Evolutionary conservation across 2,113 vertebrate species (phyloP).

Genomic region (Dipodomys stephensi): DNA sequence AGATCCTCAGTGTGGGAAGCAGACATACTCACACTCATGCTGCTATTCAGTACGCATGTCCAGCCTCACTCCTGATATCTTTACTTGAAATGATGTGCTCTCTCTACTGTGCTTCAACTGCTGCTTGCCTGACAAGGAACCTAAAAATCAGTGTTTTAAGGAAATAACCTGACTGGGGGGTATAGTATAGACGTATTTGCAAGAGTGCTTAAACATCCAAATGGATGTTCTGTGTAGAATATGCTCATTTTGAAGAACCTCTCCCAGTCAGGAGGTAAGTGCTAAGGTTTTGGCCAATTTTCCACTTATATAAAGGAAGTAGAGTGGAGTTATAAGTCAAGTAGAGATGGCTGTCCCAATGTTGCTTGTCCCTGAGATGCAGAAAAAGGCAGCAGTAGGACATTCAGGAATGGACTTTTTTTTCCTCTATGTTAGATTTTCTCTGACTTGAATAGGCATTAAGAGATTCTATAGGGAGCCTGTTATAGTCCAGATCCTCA

Average conservation of each 20-base stretch:
- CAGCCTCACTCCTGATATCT: background rate
- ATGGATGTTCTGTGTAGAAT: constrained; percentile 9
- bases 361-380: background rate
- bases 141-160: background rate
- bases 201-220: constrained; percentile 44
- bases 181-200: background rate
- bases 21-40: background rate
- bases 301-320: background rate
- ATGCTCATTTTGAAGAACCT: constrained; percentile 43
- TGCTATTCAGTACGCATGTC: background rate
- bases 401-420: background rate
- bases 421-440: constrained; percentile 10
- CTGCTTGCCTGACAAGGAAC: constrained; percentile 10
- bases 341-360: background rate
- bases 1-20: background rate
- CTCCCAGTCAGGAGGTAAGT: background rate
- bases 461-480: background rate
- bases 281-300: constrained; percentile 29
- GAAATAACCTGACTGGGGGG: constrained; percentile 15
- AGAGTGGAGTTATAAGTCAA: background rate
- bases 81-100: background rate
- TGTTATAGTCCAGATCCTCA: constrained; percentile 51
- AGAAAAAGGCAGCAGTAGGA: background rate
- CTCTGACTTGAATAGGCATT: background rate
- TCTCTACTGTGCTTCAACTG: constrained; percentile 8